These are phyloP conservation scores for Seriola rivoliana DNA, from an alignment of 2,113 vertebrate species.

Conservation along the genomic window DNA sequence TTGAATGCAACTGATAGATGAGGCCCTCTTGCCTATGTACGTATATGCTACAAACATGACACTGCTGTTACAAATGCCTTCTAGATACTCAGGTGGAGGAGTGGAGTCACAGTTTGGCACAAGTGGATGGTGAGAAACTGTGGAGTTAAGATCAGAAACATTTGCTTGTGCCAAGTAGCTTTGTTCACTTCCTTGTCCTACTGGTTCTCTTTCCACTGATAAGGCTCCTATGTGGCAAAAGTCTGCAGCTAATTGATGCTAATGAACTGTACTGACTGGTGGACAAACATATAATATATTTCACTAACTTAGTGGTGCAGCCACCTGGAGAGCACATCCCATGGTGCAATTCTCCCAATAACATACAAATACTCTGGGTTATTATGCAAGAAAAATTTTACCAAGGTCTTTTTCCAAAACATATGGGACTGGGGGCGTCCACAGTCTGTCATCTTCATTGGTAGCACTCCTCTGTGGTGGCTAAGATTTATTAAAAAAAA, in stretches of 20 bases:
- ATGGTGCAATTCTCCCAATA: background rate
- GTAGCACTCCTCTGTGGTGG: conserved; percentile 24
- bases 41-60: background rate
- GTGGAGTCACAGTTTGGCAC: background rate
- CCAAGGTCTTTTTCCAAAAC: conserved; percentile 50
- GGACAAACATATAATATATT: background rate
- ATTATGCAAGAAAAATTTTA: background rate
- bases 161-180: background rate
- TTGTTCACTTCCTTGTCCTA: background rate
- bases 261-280: background rate
- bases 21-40: background rate
- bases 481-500: background rate
- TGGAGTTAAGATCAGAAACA: no score
- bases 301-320: background rate
- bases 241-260: background rate
- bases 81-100: background rate
- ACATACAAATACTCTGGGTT: background rate
- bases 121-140: background rate
- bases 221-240: background rate
- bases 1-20: background rate
- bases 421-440: conserved; percentile 55
- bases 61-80: background rate
- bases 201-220: no score
- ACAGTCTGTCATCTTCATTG: fast-evolving
- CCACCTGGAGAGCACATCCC: background rate